phyloP scores from a whole-genome alignment of 2,113 vertebrate genomes.

The Atrichornis clamosus region DNA sequence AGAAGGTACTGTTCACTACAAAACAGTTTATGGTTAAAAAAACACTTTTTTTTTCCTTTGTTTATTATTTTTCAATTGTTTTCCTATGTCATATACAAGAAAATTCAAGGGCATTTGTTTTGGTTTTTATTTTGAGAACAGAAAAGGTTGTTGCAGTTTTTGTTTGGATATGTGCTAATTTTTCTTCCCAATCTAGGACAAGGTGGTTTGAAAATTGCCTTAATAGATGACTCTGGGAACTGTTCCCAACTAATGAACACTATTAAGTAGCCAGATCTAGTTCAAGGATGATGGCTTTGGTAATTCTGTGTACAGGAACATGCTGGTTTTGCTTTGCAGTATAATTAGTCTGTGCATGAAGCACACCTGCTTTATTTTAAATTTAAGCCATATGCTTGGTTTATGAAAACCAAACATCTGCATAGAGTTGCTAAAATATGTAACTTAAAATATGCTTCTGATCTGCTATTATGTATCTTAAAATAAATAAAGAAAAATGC shows the following conservation, averaged over 20 bases:
- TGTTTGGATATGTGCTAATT: not conserved
- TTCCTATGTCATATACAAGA: not conserved
- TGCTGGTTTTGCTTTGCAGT: not conserved
- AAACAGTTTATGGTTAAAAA: not conserved
- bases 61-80: not conserved
- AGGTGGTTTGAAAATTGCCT: not conserved
- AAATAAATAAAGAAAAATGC: not conserved
- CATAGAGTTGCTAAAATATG: not conserved
- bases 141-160: not conserved
- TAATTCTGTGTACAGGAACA: not conserved
- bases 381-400: not conserved
- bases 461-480: not conserved
- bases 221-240: not conserved
- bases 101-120: not conserved
- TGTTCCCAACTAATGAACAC: not conserved
- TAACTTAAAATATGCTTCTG: not conserved
- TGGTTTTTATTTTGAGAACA: not conserved
- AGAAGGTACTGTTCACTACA: not conserved
- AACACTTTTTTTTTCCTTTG: not conserved
- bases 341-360: not conserved
- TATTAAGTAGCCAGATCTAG: conserved; percentile 1
- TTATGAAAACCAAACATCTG: not conserved
- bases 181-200: not conserved
- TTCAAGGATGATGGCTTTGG: conserved; percentile 13
- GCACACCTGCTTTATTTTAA: conserved; percentile 6